These are phyloP conservation scores for Sciaenops ocellatus DNA, from an alignment of 2,797 vertebrate genomes.

Conservation along the genomic window DNA sequence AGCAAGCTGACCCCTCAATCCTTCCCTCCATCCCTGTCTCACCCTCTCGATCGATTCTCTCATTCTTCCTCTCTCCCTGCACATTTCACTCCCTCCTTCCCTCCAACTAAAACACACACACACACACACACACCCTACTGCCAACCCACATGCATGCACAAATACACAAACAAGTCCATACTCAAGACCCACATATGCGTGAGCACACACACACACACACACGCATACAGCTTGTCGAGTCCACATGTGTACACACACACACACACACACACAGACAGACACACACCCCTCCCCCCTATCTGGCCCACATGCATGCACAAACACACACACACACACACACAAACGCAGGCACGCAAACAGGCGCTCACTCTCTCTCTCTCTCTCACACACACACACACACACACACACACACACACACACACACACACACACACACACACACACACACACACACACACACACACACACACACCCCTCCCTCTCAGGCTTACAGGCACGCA, in stretches of 20 bases:
- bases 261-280: conserved; percentile 39
- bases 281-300: conserved; percentile 14
- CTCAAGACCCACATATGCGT: conserved; percentile 74
- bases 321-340: conserved; percentile 30
- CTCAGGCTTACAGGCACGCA: conserved; percentile 67
- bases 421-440: conserved; percentile 59
- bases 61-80: conserved; percentile 54
- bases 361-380: conserved; percentile 2
- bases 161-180: conserved; percentile 76
- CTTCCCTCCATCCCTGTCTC: conserved; percentile 56
- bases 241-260: conserved; percentile 53
- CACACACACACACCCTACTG: conserved; percentile 63
- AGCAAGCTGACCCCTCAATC: conserved; percentile 63
- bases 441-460: conserved; percentile 51
- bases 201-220: conserved; percentile 58
- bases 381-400: conserved; percentile 50
- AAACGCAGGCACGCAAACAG: conserved; percentile 17
- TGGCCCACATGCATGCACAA: conserved; percentile 35
- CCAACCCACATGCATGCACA: conserved; percentile 75
- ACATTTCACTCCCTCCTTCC: conserved; percentile 59
- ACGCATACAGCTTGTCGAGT: conserved; percentile 34
- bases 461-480: conserved; percentile 66
- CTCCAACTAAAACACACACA: conserved; percentile 49
- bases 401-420: conserved; percentile 51
- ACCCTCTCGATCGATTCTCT: conserved; percentile 68